Evolutionary conservation across 1,140 invertebrate species (phyloP), one percentile per base, ranked within the genome.

Genomic region (Megathymus violae): DNA sequence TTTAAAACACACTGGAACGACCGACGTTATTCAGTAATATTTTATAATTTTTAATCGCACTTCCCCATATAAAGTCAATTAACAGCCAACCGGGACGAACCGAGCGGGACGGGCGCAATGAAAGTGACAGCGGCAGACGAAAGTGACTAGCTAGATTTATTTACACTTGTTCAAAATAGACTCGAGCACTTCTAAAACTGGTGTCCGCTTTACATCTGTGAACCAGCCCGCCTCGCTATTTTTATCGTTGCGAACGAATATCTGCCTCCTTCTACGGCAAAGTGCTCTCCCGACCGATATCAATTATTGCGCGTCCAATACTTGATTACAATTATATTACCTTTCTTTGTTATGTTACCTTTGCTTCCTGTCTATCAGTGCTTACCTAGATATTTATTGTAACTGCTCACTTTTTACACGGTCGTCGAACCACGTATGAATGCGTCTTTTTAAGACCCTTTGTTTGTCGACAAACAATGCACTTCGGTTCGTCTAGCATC

Each of bases 151-250:
- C 75, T 85, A 83, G 82, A 88, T 88, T 88, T 88, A 88, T 90
- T 89, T 86, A 88, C 82, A 86, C 84, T 88, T 77, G 82, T 85
- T 85, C 76, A 72, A 85, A 87, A 89, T 88, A 87, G 80, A 85
- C 69, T 61, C 78, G 64, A 75, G 69, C 78, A 78, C 79, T 82
- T 81, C 81, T 88, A 85, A 85, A 89, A 87, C 81, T 83, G 74
- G 80, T 88, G 84, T 85, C 82, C 76, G 85, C 73, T 85, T 87
- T 80, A 83, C 79, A 79, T 83, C 77, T 78, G 70, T 65, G 74
- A 69, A 50, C 68, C 75, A 71, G 75, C n/a, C 74, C 64, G 71
- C 71, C 68, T 54, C 65, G 78, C 81, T 89, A 89, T 87, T 88
- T 84, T 85, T 89, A 89, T 70, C 78, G 66, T 70, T 67, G 60